Evolutionary conservation across 1,140 invertebrate species (phyloP), one percentile per base, ranked within the genome.

Genomic region (Diprion similis): DNA sequence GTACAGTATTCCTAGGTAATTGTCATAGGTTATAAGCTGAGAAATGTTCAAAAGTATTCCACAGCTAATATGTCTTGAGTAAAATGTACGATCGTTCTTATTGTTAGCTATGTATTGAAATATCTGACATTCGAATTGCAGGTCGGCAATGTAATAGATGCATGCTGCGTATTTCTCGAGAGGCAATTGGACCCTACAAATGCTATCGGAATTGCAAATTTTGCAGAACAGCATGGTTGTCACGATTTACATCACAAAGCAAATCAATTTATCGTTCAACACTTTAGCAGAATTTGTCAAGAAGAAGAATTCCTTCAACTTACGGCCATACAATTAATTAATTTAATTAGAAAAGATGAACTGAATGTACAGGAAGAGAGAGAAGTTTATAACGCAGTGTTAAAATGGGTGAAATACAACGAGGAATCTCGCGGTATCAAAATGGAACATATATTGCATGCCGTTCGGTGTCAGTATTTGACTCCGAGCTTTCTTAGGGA

Each of bases 161-260:
- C 95, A 0, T 98, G 96, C 88, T 96, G 95, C 87, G 92, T 93
- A 59, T 98, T 97, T 87, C 89, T 98, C 59, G 96, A 97, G 89
- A 91, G 94, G 45, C 96, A 98, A 85, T 86, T 98, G 72, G 95
- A 97, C 84, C 95, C 96, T n/a, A 95, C 93, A 73, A 98, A 98
- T 87, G 96, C 95, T 19, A 97, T 98, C 72, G 96, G 96, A 66
- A 97, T 98, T 80, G 94, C 95, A 13, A 95, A 94, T 87, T 98
- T 97, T 88, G 95, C 96, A 0, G 95, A 97, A 83, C 95, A 97
- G 82, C 95, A 97, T 83, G 94, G 95, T 37, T 98, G 96, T 84
- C 90, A 91, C 19, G 93, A 95, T 59, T 89, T 98, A 51, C 93
- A 94, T 82, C 91, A 92, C 75, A 96, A 95, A 87, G 96, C 96